Evolutionary conservation across 1,140 invertebrate genomes (phyloP).

Genomic region (Helicoverpa zea): DNA sequence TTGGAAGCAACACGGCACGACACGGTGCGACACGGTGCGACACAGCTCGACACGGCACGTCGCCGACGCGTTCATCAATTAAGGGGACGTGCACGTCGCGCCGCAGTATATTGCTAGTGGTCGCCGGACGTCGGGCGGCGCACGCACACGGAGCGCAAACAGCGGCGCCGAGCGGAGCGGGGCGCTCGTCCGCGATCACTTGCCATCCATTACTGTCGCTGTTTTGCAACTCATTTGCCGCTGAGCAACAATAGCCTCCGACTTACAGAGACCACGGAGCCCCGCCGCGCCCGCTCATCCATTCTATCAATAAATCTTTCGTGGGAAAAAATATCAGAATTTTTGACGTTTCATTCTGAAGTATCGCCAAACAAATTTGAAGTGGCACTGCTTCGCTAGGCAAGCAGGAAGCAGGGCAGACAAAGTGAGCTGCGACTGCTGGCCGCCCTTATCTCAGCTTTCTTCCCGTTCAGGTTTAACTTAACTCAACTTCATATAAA

Average conservation of each 20-base stretch:
- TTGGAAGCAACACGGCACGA: no score
- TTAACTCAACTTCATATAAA: no score
- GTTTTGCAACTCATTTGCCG: constrained; percentile 36
- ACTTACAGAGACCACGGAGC: not conserved
- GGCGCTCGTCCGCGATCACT: not conserved
- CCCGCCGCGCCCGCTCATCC: not conserved
- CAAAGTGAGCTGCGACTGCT: no score
- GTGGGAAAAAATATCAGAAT: not conserved
- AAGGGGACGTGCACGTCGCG: not conserved
- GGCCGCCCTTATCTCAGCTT: no score
- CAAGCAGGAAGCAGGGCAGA: no score
- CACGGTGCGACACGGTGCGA: no score
- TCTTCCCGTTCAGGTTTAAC: no score
- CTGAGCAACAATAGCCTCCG: not conserved
- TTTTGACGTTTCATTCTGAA: not conserved
- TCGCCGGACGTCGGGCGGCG: not conserved
- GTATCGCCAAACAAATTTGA: no score
- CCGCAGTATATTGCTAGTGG: not conserved
- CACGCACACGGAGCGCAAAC: not conserved
- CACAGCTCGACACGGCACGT: not conserved
- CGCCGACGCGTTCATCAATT: not conserved
- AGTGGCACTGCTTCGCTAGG: no score
- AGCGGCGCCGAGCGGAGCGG: not conserved
- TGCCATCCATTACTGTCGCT: constrained; percentile 14
- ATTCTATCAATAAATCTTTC: not conserved